Evolutionary conservation across 2,888 invertebrate genomes (phyloP).

Genomic region (Drosophila sordidapex): DNA sequence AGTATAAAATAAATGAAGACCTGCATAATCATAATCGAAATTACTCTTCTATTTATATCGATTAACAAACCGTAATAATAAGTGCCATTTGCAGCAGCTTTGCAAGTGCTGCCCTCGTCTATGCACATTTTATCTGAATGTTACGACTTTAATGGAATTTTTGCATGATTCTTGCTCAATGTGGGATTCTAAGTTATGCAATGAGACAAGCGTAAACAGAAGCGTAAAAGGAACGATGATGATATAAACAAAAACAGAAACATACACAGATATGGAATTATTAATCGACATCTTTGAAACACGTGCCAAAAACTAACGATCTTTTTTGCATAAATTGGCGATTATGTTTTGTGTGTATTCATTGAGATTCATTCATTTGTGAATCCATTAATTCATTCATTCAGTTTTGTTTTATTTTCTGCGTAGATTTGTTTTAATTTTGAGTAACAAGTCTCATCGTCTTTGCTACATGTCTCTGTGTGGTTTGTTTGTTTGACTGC

Average conservation of each 20-base stretch:
- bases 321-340: conserved; percentile 4
- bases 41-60: neutral
- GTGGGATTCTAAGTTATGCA: conserved; percentile 43
- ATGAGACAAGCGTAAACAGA: conserved; percentile 36
- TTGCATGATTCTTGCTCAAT: conserved; percentile 41
- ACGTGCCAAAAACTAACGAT: conserved; percentile 34
- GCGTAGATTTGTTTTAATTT: conserved; percentile 31
- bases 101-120: conserved; percentile 19
- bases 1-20: neutral
- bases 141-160: conserved; percentile 28
- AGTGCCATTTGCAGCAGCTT: neutral
- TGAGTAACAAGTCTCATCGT: conserved; percentile 7
- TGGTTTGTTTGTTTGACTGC: conserved; percentile 10
- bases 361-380: conserved; percentile 2
- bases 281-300: conserved; percentile 11
- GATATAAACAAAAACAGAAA: conserved; percentile 13
- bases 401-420: conserved; percentile 7
- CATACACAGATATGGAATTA: conserved; percentile 11
- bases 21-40: neutral
- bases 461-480: neutral
- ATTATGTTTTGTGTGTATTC: conserved; percentile 3
- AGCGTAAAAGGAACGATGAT: conserved; percentile 5
- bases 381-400: conserved; percentile 22
- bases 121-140: conserved; percentile 24
- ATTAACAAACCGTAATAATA: neutral